Evolutionary conservation across 2,113 vertebrate species (phyloP).

Genomic region (Suncus etruscus): DNA sequence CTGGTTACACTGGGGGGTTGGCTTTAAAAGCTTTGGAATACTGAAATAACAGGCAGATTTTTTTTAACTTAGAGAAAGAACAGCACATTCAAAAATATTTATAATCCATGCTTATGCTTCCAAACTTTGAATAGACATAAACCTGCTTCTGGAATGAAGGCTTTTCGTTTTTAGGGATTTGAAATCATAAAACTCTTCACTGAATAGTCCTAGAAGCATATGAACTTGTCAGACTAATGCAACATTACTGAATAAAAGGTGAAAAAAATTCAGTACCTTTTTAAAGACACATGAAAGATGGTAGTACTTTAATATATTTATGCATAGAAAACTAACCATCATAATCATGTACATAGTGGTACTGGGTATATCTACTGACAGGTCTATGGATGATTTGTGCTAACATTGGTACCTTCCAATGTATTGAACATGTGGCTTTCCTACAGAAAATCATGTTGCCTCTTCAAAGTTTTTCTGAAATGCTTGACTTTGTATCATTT

Average conservation of each 20-base stretch:
- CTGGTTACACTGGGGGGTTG: constrained; percentile 38
- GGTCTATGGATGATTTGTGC: neutral
- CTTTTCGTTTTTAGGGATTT: constrained; percentile 45
- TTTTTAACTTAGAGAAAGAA: constrained; percentile 54
- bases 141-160: constrained; percentile 63
- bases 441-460: neutral
- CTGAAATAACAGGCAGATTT: constrained; percentile 36
- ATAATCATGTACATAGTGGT: neutral
- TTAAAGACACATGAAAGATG: neutral
- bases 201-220: constrained; percentile 3
- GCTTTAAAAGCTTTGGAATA: constrained; percentile 62
- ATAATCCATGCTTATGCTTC: constrained; percentile 60
- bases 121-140: constrained; percentile 60
- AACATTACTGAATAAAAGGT: constrained; percentile 51
- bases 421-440: neutral
- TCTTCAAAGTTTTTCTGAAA: neutral
- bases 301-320: neutral
- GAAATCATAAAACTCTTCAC: constrained; percentile 28
- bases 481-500: neutral
- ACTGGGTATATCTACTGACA: neutral
- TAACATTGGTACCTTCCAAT: neutral
- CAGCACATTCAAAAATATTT: constrained; percentile 54
- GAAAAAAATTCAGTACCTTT: constrained; percentile 51
- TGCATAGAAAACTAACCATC: too few relatives aligned
- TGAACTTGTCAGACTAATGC: constrained; percentile 43